Conservation (phyloP, 2,888 invertebrate genomes). For the Ophioninae sp. region DNA sequence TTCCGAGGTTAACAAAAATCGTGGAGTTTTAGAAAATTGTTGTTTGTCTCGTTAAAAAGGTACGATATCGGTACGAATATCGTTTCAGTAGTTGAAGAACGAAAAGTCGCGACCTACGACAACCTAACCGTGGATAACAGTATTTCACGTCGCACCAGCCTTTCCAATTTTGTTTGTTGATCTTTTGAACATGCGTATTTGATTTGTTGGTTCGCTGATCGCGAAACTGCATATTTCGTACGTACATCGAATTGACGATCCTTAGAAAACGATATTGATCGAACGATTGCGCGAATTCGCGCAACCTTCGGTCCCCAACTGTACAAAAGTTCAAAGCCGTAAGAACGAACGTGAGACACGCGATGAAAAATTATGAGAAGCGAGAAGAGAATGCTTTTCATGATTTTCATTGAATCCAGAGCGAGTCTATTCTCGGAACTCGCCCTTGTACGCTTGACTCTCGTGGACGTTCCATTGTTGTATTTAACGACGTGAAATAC, state of each 20-base stretch:
- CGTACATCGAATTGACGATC: constrained; percentile 3
- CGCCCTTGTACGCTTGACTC: neutral
- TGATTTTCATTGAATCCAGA: neutral
- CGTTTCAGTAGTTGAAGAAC: neutral
- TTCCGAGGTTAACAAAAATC: neutral
- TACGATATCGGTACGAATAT: neutral
- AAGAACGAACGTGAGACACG: constrained; percentile 43
- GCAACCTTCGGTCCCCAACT: constrained; percentile 61
- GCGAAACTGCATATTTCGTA: neutral
- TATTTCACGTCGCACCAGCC: no score
- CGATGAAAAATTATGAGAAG: constrained; percentile 18
- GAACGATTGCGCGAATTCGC: constrained; percentile 65
- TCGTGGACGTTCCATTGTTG: neutral
- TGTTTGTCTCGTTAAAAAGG: neutral
- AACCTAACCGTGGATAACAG: neutral
- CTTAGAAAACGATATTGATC: constrained; percentile 47
- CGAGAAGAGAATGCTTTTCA: neutral
- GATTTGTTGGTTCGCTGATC: no score
- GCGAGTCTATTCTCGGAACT: neutral
- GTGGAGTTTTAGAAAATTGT: neutral
- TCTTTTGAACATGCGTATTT: neutral
- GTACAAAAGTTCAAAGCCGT: constrained; percentile 57
- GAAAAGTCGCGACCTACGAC: neutral
- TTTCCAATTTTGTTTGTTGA: neutral
- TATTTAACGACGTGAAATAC: neutral